A percentile compares a stretch with the other conserved stretches of the same genome.
phyloP scores from a whole-genome alignment of 1,140 invertebrate species.

The Saccostrea echinata region DNA sequence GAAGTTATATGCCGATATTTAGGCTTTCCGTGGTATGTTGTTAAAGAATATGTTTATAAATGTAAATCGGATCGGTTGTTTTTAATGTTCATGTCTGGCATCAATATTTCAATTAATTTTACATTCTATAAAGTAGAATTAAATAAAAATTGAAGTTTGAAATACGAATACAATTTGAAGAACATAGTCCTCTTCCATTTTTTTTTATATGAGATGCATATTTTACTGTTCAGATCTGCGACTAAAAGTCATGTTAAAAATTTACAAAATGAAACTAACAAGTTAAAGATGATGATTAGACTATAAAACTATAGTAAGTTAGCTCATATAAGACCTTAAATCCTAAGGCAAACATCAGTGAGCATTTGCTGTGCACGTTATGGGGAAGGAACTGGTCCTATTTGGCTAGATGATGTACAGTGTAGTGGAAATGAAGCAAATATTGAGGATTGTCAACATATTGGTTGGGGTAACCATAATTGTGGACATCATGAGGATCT shows the following conservation, averaged over 20 bases:
- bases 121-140: no score
- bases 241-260: no score
- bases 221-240: no score
- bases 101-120: background rate
- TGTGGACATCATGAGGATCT: background rate
- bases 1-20: slow-evolving; percentile 9
- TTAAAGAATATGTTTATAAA: background rate
- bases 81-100: no score
- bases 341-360: background rate
- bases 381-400: background rate
- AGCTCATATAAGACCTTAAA: no score
- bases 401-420: background rate
- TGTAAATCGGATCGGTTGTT: background rate
- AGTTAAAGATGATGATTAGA: no score
- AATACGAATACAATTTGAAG: no score
- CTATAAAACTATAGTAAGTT: no score
- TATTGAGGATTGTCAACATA: background rate
- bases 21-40: background rate
- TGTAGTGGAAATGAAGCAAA: background rate
- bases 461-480: background rate
- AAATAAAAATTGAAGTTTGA: no score
- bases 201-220: no score
- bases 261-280: no score
- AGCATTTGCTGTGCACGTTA: background rate
- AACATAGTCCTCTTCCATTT: no score